Evolutionary conservation across 2,888 invertebrate species (phyloP), one percentile per base, ranked within the genome.

Genomic region (Drosophila neutralis): DNA sequence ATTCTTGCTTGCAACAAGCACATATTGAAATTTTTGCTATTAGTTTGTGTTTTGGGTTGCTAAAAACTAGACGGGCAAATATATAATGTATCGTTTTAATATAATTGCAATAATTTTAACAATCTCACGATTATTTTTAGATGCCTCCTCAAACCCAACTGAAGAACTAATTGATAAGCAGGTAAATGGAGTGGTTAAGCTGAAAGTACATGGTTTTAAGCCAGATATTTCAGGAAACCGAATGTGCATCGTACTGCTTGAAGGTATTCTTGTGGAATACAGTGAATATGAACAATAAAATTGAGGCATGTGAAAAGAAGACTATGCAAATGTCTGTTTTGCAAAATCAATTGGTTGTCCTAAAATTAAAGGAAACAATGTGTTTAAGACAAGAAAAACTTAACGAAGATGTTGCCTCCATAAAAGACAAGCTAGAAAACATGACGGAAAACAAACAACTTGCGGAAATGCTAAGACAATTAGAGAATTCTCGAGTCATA

Each of bases 261-360:
- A 80, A 68, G 8, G 15, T 78, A 2, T 53, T 80, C 0, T 4
- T 65, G 1, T 35, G 66, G 45, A 68, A 38, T 15, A 72, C 58
- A 4, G 53, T 67, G 38, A 38, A 40, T 11, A 42, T 65, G 29
- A 52, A 65, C 33, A 64, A 49, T 1, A 77, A 65, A 51, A 4
- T 78, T 18, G 81, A 72, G 10, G 61, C 51, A 0, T 78, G 78
- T 4, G 73, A 78, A 1, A 62, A 36, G 21, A 80, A 35, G 45
- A 68, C 21, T 40, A 11, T 35, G 40, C 67, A 80, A 56, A 77
- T 80, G 29, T 2, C 61, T 1, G 40, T 36, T 10, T 21, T 80
- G 10, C 78, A 78, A 49, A 77, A 21, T n/a, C 73, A 81, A n/a
- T 42, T 78, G 31, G 61, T 45, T 5, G 42, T 60, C 24, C 45